Conservation (phyloP, 2,113 vertebrate species). For the Amblyopsis rosae region DNA sequence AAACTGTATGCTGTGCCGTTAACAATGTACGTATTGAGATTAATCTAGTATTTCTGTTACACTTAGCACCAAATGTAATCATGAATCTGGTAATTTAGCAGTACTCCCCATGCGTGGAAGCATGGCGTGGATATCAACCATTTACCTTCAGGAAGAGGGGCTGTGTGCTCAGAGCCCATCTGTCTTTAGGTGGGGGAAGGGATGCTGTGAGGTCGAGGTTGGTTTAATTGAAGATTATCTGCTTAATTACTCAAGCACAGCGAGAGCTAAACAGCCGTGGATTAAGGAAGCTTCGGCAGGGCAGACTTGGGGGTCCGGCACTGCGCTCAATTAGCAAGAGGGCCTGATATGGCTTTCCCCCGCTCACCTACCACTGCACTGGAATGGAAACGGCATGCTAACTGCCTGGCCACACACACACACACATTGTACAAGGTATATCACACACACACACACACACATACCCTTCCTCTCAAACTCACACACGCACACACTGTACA, state of each 20-base stretch:
- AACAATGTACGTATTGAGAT: no score
- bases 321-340: slow-evolving; percentile 68
- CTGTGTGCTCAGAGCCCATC: slow-evolving; percentile 53
- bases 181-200: slow-evolving; percentile 54
- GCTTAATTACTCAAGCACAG: slow-evolving; percentile 80
- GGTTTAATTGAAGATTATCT: slow-evolving; percentile 81
- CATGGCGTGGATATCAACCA: slow-evolving; percentile 47
- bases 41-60: no score
- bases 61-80: slow-evolving; percentile 3
- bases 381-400: slow-evolving; percentile 57
- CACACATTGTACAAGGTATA: neutral
- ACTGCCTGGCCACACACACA: slow-evolving; percentile 31
- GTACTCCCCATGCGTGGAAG: slow-evolving; percentile 36
- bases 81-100: slow-evolving; percentile 29
- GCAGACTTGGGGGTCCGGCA: slow-evolving; percentile 67
- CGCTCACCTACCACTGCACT: slow-evolving; percentile 32
- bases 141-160: slow-evolving; percentile 63
- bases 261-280: slow-evolving; percentile 70
- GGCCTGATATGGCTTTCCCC: slow-evolving; percentile 53
- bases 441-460: neutral
- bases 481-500: neutral
- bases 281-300: slow-evolving; percentile 67
- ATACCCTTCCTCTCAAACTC: neutral
- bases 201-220: slow-evolving; percentile 59
- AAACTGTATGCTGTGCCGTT: no score